Base-by-base conservation (phyloP, 1,140 invertebrate species). In the Pachyrhynchus sulphureomaculatus region DNA sequence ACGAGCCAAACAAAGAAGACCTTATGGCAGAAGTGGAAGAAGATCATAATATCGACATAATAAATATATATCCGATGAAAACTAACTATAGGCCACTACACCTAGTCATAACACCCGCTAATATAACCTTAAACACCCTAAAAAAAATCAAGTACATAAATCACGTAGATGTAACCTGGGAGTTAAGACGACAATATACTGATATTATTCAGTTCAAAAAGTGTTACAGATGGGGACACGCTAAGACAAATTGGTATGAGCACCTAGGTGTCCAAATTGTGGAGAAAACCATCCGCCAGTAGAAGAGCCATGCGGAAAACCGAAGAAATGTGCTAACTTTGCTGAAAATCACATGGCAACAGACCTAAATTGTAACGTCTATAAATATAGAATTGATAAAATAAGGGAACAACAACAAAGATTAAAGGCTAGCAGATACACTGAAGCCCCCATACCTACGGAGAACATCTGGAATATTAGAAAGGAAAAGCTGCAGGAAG, bases 71-170 rank as follows among this genome's bases (percentile, higher is more conserved):
- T 34, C n/a, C 37, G 17, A 52, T 53, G 49, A 41, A 53, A n/a
- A 41, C 39, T 5, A 53, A 20, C 52, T 29, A 17, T 10, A 13
- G 20, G 6, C 41, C 39, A 6, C 8, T 29, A n/a, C 53, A 44
- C 33, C n/a, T 62, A 2, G 26, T 62, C 8, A 34, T 62, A n/a
- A 62, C 59, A 12, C 5, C n/a, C 5, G 49, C 26, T n/a, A 10
- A 42, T 15, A 20, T 20, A n/a, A 60, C 34, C 4, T 8, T 60
- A 0, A 44, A 17, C 23, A 17, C 10, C 4, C 5, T 60, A 12
- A 3, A n/a, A 0, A 36, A 51, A 12, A 60, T 37, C 4, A 37
- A 37, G 34, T 37, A 37, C 34, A 4, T 37, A n/a, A n/a, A n/a
- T n/a, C n/a, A n/a, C n/a, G n/a, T n/a, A n/a, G n/a, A n/a, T n/a